Base-by-base conservation (phyloP, 1,140 invertebrate species). In the Tribolium castaneum region DNA sequence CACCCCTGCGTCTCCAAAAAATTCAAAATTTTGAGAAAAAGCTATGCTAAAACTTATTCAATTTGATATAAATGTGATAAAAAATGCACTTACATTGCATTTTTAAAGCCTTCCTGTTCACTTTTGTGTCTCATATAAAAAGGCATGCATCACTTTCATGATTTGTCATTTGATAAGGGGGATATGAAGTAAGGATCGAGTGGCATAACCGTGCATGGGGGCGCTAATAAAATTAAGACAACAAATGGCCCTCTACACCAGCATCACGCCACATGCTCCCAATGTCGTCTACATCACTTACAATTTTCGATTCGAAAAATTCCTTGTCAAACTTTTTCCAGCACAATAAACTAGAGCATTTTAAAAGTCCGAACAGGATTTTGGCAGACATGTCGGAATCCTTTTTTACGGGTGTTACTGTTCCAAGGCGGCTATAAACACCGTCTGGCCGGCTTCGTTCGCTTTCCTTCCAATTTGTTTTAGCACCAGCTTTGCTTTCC, bases 251-350 rank as follows among this genome's bases (percentile, higher is more conserved):
- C 77, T 79, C 77, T 80, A 78, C 72, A 62, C 79, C 79, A 78
- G 78, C 78, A 83, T 83, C 82, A 80, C 80, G 81, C 80, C 82
- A 83, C 81, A 83, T 83, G 82, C 78, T 82, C 72, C 75, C 79
- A 34, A 54, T 52, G 22, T 73, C 45, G 71, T 73, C 59, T 66
- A 35, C 59, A 66, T 66, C n/a, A 66, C 10, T 16, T 10, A 22
- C n/a, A 66, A 66, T 66, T 66, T 66, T 25, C 59, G 2, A 35
- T 25, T 66, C 25, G 4, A 30, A 30, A 52, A 66, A 39, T 59
- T 19, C 22, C 22, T 14, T n/a, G 54, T 59, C 54, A 59, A 59
- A 59, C 22, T 19, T 59, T 12, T 3, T 5, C 19, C 10, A 1
- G 22, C 10, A 59, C 25, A 59, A 59, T 59, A 59, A 59, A 59